These are phyloP conservation scores for Eilema depressum DNA, from an alignment of 2,888 invertebrate genomes.

Conservation along the genomic window DNA sequence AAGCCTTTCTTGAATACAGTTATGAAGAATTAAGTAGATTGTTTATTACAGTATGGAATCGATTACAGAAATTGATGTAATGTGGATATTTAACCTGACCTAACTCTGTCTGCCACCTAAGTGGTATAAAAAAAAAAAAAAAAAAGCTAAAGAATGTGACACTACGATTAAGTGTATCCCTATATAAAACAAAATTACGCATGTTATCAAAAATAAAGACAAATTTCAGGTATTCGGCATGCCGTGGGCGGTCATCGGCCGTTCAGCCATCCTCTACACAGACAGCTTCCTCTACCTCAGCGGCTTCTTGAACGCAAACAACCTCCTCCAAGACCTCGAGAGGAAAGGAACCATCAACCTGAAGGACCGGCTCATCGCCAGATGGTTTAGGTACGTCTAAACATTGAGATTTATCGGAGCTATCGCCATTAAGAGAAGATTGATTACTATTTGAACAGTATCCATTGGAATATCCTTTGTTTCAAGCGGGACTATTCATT, in stretches of 20 bases:
- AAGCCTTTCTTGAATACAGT: neutral
- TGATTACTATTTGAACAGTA: conserved; percentile 45
- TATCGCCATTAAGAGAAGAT: conserved; percentile 49
- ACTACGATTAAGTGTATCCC: no score
- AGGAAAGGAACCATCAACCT: conserved; percentile 81
- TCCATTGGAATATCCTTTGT: conserved; percentile 38
- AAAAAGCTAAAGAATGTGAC: no score
- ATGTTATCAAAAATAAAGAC: neutral
- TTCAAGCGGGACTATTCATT: conserved; percentile 45
- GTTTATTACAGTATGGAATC: neutral
- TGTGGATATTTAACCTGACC: no score
- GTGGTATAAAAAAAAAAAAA: no score
- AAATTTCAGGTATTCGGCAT: conserved; percentile 78
- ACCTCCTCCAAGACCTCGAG: conserved; percentile 84
- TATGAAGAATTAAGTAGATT: neutral
- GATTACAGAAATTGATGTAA: no score
- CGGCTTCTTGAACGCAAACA: conserved; percentile 86
- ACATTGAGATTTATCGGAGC: conserved; percentile 35
- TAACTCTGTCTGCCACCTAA: no score
- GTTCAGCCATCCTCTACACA: conserved; percentile 88
- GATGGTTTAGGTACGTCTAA: conserved; percentile 83
- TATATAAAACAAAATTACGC: neutral
- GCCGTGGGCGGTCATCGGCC: conserved; percentile 88
- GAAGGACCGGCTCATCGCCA: conserved; percentile 79
- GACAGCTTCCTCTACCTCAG: conserved; percentile 88